These are phyloP conservation scores for Oncorhynchus nerka DNA, from an alignment of 2,113 vertebrate species.

Conservation along the genomic window DNA sequence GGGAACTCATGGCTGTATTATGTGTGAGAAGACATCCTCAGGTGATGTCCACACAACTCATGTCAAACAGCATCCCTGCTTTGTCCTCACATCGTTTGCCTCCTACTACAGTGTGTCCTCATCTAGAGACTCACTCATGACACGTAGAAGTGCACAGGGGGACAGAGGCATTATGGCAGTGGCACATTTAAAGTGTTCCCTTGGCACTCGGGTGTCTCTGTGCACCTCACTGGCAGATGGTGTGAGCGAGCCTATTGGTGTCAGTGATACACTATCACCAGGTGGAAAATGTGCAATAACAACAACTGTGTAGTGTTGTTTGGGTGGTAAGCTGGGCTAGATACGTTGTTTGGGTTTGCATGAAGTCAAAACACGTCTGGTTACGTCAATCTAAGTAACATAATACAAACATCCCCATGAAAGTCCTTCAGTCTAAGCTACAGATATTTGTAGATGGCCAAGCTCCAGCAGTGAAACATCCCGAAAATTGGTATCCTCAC, in stretches of 20 bases:
- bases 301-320: slow-evolving; percentile 11
- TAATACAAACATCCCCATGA: too few species aligned
- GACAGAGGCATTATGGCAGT: slow-evolving; percentile 26
- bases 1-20: not conserved
- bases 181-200: slow-evolving; percentile 24
- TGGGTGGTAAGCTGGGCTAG: slow-evolving; percentile 6
- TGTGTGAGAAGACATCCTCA: not conserved
- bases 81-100: not conserved
- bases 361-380: slow-evolving; percentile 36
- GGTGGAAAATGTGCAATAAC: slow-evolving; percentile 10
- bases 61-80: not conserved
- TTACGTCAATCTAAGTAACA: too few species aligned
- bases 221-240: slow-evolving; percentile 53
- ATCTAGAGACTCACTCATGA: not conserved
- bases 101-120: not conserved
- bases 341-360: slow-evolving; percentile 21
- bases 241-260: slow-evolving; percentile 50
- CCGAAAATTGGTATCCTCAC: too few species aligned
- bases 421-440: too few species aligned
- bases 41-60: not conserved
- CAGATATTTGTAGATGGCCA: too few species aligned
- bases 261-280: slow-evolving; percentile 23
- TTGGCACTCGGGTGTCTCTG: slow-evolving; percentile 26
- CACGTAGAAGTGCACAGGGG: not conserved
- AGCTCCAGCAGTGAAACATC: too few species aligned